Base-by-base conservation (phyloP, 2,888 invertebrate genomes). In the Volucella inanis region DNA sequence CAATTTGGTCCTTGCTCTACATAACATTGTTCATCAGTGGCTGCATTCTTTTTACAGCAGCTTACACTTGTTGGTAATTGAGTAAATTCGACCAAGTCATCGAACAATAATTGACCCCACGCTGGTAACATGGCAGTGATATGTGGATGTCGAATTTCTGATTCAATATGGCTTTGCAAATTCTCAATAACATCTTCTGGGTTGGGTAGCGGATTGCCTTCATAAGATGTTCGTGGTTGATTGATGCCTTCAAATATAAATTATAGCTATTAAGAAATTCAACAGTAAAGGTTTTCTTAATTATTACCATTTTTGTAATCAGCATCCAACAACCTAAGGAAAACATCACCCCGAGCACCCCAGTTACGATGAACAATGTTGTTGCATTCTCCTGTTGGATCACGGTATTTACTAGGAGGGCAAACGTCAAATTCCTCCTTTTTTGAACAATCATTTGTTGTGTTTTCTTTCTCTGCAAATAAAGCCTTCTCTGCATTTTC, bases 371-470 rank as follows among this genome's bases (percentile, higher is more conserved):
- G 96, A 50, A 96, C 93, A 1, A 98, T 95, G 90, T 98, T 98
- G 92, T 98, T 98, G 92, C 98, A 98, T 89, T 96, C 95, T 0
- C 97, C 97, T 57, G 95, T 96, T 0, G 95, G 94, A 79, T 95
- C 95, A 68, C 98, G 94, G 92, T 95, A 97, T 91, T 96, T 97
- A 93, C 95, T 96, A 1, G 96, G 96, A 10, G 96, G 96, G 89
- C 97, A 97, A 49, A 90, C 89, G 75, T 91, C 90, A 45, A 88
- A 90, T 31, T 88, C 88, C 4, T 88, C 83, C 52, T 88, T 88
- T 18, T 78, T 88, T 55, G 75, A 87, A 57, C 92, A 91, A 1
- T 87, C 84, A 8, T 87, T 88, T 22, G 89, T 79, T 1, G 90
- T 87, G 49, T 89, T 90, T 6, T 89, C 88, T 9, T 89, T 88